phyloP scores from a whole-genome alignment of 2,888 invertebrate species.

The Orchesella flavescens region DNA sequence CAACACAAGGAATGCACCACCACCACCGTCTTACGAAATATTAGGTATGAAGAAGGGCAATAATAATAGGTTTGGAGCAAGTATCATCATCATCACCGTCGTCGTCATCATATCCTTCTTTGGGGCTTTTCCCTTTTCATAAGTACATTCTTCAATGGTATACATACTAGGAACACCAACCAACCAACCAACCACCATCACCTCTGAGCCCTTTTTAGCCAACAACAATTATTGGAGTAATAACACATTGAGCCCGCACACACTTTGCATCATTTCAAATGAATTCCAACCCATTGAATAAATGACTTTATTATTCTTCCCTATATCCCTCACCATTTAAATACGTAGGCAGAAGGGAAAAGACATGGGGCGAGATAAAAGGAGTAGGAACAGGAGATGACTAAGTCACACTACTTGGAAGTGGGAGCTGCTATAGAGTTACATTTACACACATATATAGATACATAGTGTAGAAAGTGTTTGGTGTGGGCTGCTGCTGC shows the following conservation, averaged over 20 bases:
- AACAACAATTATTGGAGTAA: conserved; percentile 59
- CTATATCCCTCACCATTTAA: conserved; percentile 5
- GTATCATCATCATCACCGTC: conserved; percentile 16
- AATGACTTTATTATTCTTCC: conserved; percentile 59
- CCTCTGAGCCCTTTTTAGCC: conserved; percentile 38
- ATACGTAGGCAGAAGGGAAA: conserved; percentile 4
- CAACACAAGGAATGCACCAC: conserved; percentile 19
- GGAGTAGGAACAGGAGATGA: background rate
- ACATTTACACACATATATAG: background rate
- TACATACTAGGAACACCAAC: too few species aligned
- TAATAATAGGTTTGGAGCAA: conserved; percentile 24
- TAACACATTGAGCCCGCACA: conserved; percentile 55
- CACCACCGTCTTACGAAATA: conserved; percentile 15
- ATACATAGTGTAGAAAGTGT: background rate
- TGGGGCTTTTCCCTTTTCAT: background rate
- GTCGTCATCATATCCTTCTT: background rate
- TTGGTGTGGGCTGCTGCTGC: background rate
- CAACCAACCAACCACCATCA: conserved; percentile 19
- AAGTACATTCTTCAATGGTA: background rate
- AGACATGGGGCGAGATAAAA: background rate
- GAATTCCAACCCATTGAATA: conserved; percentile 59
- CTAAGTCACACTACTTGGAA: background rate
- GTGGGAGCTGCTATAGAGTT: background rate
- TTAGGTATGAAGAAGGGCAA: conserved; percentile 10
- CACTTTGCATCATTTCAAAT: conserved; percentile 58